A percentile compares a stretch with the other conserved stretches of the same genome.
Conservation (phyloP, 1,140 invertebrate genomes). For the Centruroides sculpturatus region DNA sequence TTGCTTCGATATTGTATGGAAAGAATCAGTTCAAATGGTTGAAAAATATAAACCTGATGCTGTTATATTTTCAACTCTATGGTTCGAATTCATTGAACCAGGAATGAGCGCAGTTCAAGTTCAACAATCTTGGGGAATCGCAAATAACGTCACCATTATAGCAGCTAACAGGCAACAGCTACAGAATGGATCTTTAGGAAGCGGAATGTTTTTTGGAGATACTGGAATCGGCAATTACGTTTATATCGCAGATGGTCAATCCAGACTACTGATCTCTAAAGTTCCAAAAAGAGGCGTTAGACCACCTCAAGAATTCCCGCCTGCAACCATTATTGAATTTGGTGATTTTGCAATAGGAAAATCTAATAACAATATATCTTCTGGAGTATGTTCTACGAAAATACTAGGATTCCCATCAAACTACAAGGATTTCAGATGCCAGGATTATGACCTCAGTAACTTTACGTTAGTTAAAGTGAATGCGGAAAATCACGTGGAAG, state of each 20-base stretch:
- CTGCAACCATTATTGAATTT: background rate
- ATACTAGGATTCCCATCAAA: background rate
- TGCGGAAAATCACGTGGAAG: background rate
- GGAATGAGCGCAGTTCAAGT: slow-evolving; percentile 27
- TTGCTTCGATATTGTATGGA: slow-evolving; percentile 58
- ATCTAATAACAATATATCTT: background rate
- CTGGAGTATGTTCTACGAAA: background rate
- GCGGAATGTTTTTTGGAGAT: slow-evolving; percentile 9
- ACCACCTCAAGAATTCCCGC: background rate
- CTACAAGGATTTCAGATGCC: slow-evolving; percentile 1
- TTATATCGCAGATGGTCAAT: background rate
- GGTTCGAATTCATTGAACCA: slow-evolving; percentile 56
- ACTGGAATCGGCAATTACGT: background rate
- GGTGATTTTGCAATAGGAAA: background rate
- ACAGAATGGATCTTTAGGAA: slow-evolving; percentile 12
- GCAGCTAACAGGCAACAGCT: slow-evolving; percentile 37
- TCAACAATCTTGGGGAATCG: slow-evolving; percentile 37
- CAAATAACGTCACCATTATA: slow-evolving; percentile 39
- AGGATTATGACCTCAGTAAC: background rate
- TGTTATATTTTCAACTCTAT: slow-evolving; percentile 51
- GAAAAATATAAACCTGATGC: slow-evolving; percentile 41
- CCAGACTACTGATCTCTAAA: background rate
- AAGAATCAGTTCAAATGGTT: slow-evolving; percentile 33
- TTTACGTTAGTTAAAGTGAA: slow-evolving; percentile 4
- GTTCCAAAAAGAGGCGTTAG: background rate